Conservation (phyloP, 2,888 invertebrate species). For the Dromius quadrimaculatus region DNA sequence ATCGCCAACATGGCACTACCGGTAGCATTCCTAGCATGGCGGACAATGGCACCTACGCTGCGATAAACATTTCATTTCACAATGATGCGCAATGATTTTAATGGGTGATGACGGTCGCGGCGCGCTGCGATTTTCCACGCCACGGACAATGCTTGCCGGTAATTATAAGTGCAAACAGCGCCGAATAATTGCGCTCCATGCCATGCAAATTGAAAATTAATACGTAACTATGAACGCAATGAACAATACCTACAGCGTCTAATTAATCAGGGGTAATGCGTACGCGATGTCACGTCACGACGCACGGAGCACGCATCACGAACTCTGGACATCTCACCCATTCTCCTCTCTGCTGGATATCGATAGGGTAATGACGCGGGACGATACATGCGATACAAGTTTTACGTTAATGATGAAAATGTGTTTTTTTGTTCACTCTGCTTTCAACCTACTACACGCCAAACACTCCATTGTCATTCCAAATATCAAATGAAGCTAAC, state of each 20-base stretch:
- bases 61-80: conserved; percentile 61
- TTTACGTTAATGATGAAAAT: conserved; percentile 41
- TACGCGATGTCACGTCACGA: conserved; percentile 27
- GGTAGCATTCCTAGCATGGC: conserved; percentile 29
- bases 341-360: conserved; percentile 7
- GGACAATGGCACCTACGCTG: conserved; percentile 56
- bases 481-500: conserved; percentile 17
- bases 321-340: not conserved
- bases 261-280: conserved; percentile 41
- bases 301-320: conserved; percentile 5
- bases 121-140: conserved; percentile 31
- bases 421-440: conserved; percentile 28
- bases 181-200: conserved; percentile 39
- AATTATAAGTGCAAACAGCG: conserved; percentile 51
- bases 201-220: conserved; percentile 51
- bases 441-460: conserved; percentile 5
- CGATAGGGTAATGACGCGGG: conserved; percentile 41
- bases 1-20: not conserved
- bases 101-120: conserved; percentile 63
- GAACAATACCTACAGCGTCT: conserved; percentile 34
- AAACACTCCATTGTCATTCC: conserved; percentile 19
- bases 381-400: conserved; percentile 38
- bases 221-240: conserved; percentile 38
- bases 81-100: conserved; percentile 64
- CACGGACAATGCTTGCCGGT: conserved; percentile 41